Percentiles rank a stretch among this genome's conserved stretches.
These are phyloP conservation scores for Hanleya hanleyi DNA, from an alignment of 2,888 invertebrate species.

Conservation along the genomic window DNA sequence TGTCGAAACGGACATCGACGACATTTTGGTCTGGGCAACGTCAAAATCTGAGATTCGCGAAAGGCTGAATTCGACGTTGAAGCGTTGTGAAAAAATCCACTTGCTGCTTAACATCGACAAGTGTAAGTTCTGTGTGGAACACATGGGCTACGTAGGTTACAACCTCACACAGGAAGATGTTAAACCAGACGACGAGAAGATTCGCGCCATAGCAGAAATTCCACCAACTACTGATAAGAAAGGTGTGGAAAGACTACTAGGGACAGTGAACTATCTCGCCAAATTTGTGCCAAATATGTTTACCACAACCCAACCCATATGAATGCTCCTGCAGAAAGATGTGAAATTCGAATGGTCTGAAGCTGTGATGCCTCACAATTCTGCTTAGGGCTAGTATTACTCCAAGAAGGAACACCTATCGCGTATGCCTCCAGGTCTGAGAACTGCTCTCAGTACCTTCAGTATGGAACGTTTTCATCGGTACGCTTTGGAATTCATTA, in stretches of 20 bases:
- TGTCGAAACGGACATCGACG: not conserved
- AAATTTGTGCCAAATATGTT: not conserved
- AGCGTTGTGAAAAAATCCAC: not conserved
- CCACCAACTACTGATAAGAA: not conserved
- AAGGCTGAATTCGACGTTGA: not conserved
- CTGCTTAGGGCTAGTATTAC: slow-evolving; percentile 16
- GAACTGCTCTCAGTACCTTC: slow-evolving; percentile 10
- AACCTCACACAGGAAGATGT: not conserved
- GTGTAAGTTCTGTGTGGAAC: not conserved
- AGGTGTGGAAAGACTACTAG: not conserved
- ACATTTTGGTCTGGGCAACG: not conserved
- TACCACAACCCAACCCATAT: not conserved
- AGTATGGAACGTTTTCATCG: slow-evolving; percentile 8
- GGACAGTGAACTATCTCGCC: not conserved
- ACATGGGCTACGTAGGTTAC: not conserved
- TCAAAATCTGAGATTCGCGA: not conserved
- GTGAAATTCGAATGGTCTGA: not conserved
- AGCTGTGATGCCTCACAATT: slow-evolving; percentile 17
- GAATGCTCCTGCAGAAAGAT: not conserved
- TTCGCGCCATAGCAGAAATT: not conserved
- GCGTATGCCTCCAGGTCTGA: slow-evolving; percentile 13
- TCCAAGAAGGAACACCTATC: slow-evolving; percentile 16
- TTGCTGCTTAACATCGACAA: not conserved
- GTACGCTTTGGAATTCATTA: slow-evolving; percentile 16
- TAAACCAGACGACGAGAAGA: not conserved